Conservation (phyloP, 2,113 vertebrate species). For the Callithrix jacchus region DNA sequence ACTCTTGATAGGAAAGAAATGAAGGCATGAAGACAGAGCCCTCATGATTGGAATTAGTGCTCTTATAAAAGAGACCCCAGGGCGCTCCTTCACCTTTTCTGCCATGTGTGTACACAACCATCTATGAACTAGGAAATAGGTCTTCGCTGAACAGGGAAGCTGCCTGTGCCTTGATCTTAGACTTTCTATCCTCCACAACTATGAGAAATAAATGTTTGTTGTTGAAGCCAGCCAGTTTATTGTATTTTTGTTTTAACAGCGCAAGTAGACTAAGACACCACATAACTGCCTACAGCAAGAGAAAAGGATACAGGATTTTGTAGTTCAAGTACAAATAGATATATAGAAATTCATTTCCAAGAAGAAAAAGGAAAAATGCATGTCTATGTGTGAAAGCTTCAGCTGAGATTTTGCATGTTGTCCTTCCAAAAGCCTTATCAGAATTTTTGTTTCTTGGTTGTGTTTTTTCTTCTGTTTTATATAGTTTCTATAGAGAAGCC, state of each 20-base stretch:
- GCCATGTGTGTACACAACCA: not conserved
- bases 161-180: not conserved
- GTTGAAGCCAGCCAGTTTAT: not conserved
- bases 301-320: not conserved
- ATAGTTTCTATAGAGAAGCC: not conserved
- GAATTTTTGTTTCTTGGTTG: not conserved
- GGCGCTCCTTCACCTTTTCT: not conserved
- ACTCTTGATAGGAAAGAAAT: not conserved
- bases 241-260: not conserved
- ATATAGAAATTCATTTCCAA: not conserved
- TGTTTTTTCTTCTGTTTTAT: not conserved
- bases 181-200: not conserved
- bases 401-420: not conserved
- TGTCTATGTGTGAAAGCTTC: not conserved
- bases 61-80: not conserved
- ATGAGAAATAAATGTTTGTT: not conserved
- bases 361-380: not conserved
- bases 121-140: not conserved
- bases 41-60: not conserved
- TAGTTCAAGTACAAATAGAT: not conserved
- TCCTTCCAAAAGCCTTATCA: not conserved
- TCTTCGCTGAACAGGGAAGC: not conserved
- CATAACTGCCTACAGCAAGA: not conserved
- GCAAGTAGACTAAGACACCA: not conserved
- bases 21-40: not conserved